Conservation (phyloP, 2,797 vertebrate species). For the Tenualosa ilisha region DNA sequence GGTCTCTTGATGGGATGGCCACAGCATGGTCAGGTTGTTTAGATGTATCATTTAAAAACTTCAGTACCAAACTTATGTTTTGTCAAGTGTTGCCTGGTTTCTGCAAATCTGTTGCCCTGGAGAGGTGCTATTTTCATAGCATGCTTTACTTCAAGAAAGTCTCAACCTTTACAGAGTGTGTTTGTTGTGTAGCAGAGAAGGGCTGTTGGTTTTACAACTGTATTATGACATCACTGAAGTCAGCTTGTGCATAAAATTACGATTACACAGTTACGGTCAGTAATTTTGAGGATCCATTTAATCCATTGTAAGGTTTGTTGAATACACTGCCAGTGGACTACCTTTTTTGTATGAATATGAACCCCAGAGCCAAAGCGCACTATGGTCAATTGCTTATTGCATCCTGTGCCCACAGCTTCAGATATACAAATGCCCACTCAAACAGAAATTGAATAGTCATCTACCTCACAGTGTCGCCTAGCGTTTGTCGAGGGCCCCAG, state of each 20-base stretch:
- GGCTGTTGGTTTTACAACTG: neutral
- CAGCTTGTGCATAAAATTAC: neutral
- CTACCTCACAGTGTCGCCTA: constrained; percentile 37
- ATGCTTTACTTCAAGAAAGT: neutral
- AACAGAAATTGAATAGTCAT: constrained; percentile 36
- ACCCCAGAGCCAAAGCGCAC: neutral
- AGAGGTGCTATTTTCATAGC: neutral
- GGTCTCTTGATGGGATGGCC: neutral
- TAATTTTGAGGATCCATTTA: neutral
- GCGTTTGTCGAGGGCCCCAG: constrained; percentile 39
- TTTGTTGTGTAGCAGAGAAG: neutral
- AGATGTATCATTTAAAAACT: neutral
- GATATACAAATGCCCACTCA: constrained; percentile 23
- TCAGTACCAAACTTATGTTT: neutral
- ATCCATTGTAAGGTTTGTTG: neutral
- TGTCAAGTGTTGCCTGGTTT: neutral
- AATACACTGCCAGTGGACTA: neutral
- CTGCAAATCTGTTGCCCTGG: neutral
- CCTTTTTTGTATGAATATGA: neutral
- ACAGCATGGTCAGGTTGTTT: neutral
- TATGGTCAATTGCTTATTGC: constrained; percentile 17
- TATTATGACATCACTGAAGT: neutral
- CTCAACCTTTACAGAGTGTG: neutral
- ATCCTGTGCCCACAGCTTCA: constrained; percentile 3
- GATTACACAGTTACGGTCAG: neutral